These are phyloP conservation scores for Darwinula stevensoni DNA, from an alignment of 2,888 invertebrate genomes.

Conservation along the genomic window DNA sequence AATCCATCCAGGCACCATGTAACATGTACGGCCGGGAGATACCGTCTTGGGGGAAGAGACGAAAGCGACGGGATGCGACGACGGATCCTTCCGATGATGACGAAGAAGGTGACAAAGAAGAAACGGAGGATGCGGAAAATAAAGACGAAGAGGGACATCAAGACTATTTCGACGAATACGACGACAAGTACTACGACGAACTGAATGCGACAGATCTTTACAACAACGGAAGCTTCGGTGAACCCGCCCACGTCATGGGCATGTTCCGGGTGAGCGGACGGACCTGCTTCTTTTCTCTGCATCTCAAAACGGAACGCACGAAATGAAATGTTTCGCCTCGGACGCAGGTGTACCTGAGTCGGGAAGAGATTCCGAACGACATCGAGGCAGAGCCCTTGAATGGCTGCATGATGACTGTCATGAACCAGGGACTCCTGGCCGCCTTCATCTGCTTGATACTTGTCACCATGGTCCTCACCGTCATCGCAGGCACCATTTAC, in stretches of 20 bases:
- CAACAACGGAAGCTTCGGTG: background rate
- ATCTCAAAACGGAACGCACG: no score
- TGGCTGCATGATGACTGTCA: conserved; percentile 47
- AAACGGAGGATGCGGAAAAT: background rate
- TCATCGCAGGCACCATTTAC: conserved; percentile 42
- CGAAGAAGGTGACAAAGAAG: background rate
- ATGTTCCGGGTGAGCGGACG: background rate
- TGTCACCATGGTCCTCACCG: conserved; percentile 35
- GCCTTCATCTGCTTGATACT: conserved; percentile 43
- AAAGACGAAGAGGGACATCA: background rate
- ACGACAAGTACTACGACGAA: background rate
- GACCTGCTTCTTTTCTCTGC: no score
- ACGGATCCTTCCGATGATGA: background rate
- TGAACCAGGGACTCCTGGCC: conserved; percentile 54
- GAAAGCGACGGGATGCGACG: no score
- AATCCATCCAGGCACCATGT: background rate
- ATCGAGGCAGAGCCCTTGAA: conserved; percentile 12
- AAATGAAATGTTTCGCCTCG: no score
- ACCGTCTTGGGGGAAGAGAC: background rate
- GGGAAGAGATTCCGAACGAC: conserved; percentile 19
- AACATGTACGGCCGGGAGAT: conserved; percentile 1
- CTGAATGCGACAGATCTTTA: background rate
- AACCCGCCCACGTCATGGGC: background rate
- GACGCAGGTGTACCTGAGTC: conserved; percentile 56
- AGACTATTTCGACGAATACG: background rate